Percentiles rank a stretch among this genome's conserved stretches.
Conservation (phyloP, 1,140 invertebrate genomes). For the Euura saliciscinereae region DNA sequence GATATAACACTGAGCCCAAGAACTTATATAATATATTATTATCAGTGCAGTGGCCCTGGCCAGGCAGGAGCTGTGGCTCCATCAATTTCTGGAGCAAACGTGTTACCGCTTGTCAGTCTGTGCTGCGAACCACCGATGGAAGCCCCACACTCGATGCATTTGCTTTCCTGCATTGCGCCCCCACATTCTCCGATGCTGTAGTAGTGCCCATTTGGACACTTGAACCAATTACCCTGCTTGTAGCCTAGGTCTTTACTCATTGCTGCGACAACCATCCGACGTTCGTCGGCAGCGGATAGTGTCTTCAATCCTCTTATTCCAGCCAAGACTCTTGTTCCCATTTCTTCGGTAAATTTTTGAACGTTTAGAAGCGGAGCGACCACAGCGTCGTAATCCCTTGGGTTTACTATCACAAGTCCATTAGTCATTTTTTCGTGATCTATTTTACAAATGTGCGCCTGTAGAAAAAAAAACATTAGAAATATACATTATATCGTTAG, state of each 20-base stretch:
- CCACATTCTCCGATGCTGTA: conserved; percentile 77
- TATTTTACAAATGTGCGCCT: neutral
- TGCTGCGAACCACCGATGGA: conserved; percentile 62
- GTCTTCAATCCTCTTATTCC: neutral
- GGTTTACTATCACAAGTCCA: neutral
- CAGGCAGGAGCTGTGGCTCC: conserved; percentile 43
- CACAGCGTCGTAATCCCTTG: neutral
- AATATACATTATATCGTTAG: neutral
- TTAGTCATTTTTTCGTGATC: neutral
- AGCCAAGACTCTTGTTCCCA: neutral
- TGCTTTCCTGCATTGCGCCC: conserved; percentile 65
- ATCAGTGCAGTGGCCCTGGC: conserved; percentile 15
- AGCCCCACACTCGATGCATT: conserved; percentile 49
- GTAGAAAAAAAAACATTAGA: neutral
- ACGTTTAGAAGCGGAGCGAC: neutral
- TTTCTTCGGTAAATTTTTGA: neutral
- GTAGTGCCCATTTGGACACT: conserved; percentile 76
- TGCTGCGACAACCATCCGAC: conserved; percentile 54
- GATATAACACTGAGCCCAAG: too few species aligned
- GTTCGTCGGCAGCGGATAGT: neutral
- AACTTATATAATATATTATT: too few species aligned
- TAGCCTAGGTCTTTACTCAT: conserved; percentile 48
- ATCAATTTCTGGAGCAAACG: conserved; percentile 56
- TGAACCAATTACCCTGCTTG: conserved; percentile 72
- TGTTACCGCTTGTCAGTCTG: conserved; percentile 49